Conservation (phyloP, 2,797 vertebrate species). For the Eutrigla gurnardus region DNA sequence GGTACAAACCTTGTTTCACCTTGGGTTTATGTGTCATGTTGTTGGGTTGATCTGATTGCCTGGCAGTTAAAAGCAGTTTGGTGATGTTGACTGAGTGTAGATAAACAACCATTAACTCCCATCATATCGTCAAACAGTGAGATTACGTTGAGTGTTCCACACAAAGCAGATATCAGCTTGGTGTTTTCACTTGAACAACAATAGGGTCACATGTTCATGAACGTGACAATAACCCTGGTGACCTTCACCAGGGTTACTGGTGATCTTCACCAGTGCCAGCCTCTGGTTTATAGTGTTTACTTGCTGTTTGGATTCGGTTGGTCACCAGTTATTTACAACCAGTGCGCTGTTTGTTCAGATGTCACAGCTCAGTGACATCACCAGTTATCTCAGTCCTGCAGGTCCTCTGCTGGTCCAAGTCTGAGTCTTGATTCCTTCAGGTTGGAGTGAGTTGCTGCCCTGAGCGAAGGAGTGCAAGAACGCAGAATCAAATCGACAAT, state of each 20-base stretch:
- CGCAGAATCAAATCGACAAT: too few relatives aligned
- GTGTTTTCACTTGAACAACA: neutral
- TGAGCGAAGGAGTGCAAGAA: too few relatives aligned
- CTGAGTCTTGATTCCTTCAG: too few relatives aligned
- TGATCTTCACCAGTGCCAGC: neutral
- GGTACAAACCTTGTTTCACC: neutral
- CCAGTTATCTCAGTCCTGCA: too few relatives aligned
- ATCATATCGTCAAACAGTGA: conserved; percentile 11
- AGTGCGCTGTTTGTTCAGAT: neutral
- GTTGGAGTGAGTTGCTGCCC: too few relatives aligned
- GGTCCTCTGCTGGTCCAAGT: too few relatives aligned
- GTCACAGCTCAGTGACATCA: neutral
- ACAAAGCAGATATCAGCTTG: neutral
- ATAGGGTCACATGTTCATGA: conserved; percentile 14
- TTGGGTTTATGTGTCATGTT: too few relatives aligned
- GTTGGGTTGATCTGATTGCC: neutral
- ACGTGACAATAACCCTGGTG: neutral
- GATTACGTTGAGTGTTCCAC: conserved; percentile 15
- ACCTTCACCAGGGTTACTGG: too few relatives aligned
- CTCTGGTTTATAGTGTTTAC: neutral
- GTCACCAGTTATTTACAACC: neutral
- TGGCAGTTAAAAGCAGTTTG: neutral
- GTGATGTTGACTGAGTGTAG: conserved; percentile 16
- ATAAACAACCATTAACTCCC: conserved; percentile 35
- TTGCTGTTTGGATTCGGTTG: neutral